These are phyloP conservation scores for Eupithecia pulchellata DNA, from an alignment of 2,888 invertebrate genomes.

Conservation along the genomic window DNA sequence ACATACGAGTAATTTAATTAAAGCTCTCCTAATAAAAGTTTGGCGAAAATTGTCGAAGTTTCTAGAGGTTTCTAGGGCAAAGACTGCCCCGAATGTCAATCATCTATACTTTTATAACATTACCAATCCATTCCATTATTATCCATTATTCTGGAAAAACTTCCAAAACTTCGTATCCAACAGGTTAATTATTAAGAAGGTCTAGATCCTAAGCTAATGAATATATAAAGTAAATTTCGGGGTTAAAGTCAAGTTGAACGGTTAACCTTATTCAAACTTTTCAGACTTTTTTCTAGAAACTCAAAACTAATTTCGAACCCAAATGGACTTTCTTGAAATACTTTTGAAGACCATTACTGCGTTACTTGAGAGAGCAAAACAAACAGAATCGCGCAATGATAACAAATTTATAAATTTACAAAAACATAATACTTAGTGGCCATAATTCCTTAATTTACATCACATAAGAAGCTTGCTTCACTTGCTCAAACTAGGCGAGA, in stretches of 20 bases:
- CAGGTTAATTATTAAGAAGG: constrained; percentile 10
- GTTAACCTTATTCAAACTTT: constrained; percentile 23
- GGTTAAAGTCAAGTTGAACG: constrained; percentile 13
- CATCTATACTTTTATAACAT: not conserved
- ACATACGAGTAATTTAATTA: not conserved
- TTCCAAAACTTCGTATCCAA: constrained; percentile 5
- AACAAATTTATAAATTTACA: not conserved
- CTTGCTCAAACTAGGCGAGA: not conserved
- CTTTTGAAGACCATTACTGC: not conserved
- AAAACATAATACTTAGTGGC: not conserved
- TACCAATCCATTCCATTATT: constrained; percentile 6
- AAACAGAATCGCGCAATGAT: not conserved
- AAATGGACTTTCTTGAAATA: not conserved
- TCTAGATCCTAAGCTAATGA: constrained; percentile 16
- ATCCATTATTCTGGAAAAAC: constrained; percentile 9
- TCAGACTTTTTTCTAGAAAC: constrained; percentile 21
- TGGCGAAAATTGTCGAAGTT: not conserved
- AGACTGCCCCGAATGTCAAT: not conserved
- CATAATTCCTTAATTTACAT: not conserved
- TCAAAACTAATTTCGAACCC: not conserved
- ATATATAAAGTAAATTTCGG: not conserved
- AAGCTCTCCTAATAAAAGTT: not conserved
- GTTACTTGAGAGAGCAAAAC: not conserved
- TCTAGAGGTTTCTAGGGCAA: constrained; percentile 2
- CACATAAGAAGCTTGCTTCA: not conserved